Conservation (phyloP, 2,797 vertebrate species). For the Crenichthys baileyi region DNA sequence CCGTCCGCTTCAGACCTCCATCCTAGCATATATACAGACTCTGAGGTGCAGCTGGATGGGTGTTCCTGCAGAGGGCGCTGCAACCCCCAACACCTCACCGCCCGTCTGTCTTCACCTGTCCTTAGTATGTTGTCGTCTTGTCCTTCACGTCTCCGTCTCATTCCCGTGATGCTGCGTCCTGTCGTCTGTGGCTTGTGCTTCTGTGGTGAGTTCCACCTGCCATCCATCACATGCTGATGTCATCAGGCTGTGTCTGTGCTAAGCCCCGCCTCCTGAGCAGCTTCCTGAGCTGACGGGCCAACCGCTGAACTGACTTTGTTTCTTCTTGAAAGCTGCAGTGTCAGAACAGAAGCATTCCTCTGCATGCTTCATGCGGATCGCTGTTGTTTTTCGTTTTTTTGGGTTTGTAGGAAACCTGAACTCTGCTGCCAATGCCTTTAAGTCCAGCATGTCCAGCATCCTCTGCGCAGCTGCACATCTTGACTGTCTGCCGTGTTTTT, state of each 20-base stretch:
- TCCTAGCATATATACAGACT: no score
- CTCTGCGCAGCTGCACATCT: constrained; percentile 10
- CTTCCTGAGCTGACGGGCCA: neutral
- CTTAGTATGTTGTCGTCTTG: constrained; percentile 24
- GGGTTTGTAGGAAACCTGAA: neutral
- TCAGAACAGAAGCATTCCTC: constrained; percentile 12
- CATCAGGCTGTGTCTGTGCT: constrained; percentile 44
- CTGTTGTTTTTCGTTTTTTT: neutral
- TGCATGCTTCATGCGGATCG: neutral
- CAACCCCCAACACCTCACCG: neutral
- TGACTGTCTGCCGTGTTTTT: constrained; percentile 12
- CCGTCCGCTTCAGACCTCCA: no score
- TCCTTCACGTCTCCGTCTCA: neutral
- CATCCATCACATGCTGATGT: constrained; percentile 41
- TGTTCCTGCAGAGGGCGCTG: constrained; percentile 36
- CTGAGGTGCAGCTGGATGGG: constrained; percentile 12
- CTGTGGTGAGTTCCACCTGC: constrained; percentile 35
- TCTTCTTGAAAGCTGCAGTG: constrained; percentile 7
- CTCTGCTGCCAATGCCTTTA: constrained; percentile 41
- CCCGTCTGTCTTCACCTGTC: constrained; percentile 45
- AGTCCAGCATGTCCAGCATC: constrained; percentile 21
- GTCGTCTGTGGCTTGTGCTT: constrained; percentile 35
- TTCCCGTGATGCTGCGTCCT: constrained; percentile 43
- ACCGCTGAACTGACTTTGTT: constrained; percentile 5
- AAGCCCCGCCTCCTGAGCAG: constrained; percentile 42